phyloP scores from a whole-genome alignment of 2,797 vertebrate genomes.

The Galagoides demidoff region DNA sequence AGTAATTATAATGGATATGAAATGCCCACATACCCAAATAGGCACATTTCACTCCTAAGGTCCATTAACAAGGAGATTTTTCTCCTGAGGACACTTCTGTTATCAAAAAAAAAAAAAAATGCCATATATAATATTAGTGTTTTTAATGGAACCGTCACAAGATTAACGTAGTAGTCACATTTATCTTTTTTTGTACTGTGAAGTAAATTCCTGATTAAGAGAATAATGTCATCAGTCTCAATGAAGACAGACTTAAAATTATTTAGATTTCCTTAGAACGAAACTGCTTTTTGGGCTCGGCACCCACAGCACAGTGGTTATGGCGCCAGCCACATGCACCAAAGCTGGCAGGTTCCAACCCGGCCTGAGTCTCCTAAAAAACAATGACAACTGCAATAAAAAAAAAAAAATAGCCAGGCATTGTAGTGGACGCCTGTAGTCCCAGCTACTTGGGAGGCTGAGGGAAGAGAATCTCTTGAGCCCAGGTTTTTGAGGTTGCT shows the following conservation, averaged over 20 bases:
- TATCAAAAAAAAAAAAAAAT: neutral
- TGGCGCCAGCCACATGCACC: too few species aligned
- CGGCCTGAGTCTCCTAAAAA: too few species aligned
- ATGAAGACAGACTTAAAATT: neutral
- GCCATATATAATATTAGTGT: neutral
- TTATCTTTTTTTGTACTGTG: neutral
- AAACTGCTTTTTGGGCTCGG: neutral
- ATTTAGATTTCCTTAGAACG: neutral
- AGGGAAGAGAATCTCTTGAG: too few species aligned
- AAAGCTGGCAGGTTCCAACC: too few species aligned
- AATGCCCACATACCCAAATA: neutral
- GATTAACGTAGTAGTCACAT: neutral
- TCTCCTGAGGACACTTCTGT: neutral
- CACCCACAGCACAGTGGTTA: too few species aligned
- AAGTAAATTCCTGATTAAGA: neutral
- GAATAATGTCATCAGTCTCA: neutral
- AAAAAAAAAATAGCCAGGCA: too few species aligned
- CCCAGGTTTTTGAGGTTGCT: too few species aligned
- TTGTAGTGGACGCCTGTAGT: too few species aligned
- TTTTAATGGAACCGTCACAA: neutral
- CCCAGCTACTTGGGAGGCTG: too few species aligned
- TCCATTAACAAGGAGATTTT: neutral
- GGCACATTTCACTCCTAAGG: neutral
- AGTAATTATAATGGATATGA: neutral
- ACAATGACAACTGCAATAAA: too few species aligned